Base-by-base conservation (phyloP, 2,113 vertebrate genomes). In the Psophia crepitans region DNA sequence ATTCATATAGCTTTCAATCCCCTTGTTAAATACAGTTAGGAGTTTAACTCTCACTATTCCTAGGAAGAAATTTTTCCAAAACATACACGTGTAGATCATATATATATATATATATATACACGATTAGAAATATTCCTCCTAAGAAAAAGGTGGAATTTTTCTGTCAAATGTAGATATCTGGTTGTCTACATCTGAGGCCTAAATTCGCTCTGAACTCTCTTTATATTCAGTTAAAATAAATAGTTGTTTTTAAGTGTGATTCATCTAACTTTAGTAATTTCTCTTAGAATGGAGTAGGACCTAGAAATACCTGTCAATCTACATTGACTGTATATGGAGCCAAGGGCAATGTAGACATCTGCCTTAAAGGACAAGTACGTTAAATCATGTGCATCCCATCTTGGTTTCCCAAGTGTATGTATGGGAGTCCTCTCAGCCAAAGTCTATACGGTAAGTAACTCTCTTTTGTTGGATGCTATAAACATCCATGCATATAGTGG, bases 401-500 rank as follows among this genome's bases (percentile, higher is more conserved):
- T 43, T 69, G 21, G 19, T 32, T 75, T 81, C 48, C 73, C 32
- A 56, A 53, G 24, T 26, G 33, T n/a, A 17, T 22, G 3, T 30
- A 30, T 56, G 13, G 23, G 15, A 64, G 16, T 58, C 20, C 20
- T 44, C 11, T 12, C 28, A 51, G 19, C 27, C 22, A 28, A 56
- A 63, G 16, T 37, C 41, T 86, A 12, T 35, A 49, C 12, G 26
- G 26, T 23, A 46, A 27, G 2, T 35, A 57, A 33, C 8, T 58
- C 32, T n/a, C 1, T 37, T 79, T 83, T 66, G 10, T 15, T 79
- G 14, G 24, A 28, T 75, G 12, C 9, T 75, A 30, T 57, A 63
- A 57, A 61, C 32, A n/a, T 5, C 9, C 37, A 41, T 6, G 61
- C 3, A 12, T 26, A 33, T 11, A 43, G 5, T 0, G 0, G 11